Evolutionary conservation across 2,113 vertebrate genomes (phyloP), one percentile per base, ranked within the genome.

Genomic region (Cheilinus undulatus): DNA sequence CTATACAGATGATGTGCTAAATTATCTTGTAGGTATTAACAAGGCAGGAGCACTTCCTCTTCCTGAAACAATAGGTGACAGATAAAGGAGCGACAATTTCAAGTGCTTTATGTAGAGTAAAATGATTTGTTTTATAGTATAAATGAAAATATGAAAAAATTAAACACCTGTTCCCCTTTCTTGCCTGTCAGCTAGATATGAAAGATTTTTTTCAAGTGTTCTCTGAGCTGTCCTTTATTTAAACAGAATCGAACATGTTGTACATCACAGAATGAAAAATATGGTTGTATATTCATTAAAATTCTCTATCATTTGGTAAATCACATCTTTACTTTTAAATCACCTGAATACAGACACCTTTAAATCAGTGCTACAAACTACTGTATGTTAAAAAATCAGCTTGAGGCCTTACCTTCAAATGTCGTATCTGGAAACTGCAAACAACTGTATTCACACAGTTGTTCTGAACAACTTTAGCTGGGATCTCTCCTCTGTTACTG

Each of bases 351-450:
- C 20, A 23, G 26, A 10, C 0, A 32, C 30, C 19, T 24, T 48
- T 32, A 24, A 17, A 1, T 7, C 13, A 26, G 3, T 15, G 26
- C n/a, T 48, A 15, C 2, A 51, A 22, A 56, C 22, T 22, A 5
- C 20, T 66, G 12, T 13, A 34, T 3, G 7, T 40, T 19, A n/a
- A 38, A 77, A 45, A 59, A 23, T 8, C 0, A n/a, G 19, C 7
- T 2, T 11, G 12, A 52, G 57, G 54, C 57, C 77, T 90, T 90
- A 91, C 90, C 90, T 83, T 84, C 8, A 56, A 51, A 24, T 1
- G 57, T 20, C 24, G 49, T 7, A n/a, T 56, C 30, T 46, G 56
- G 22, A 65, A 52, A 52, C 69, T 38, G 24, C 48, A 30, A 24
- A 7, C 1, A 22, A 67, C n/a, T 11, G 34, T 26, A 36, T 62